Percentiles rank a stretch among this genome's conserved stretches.
These are phyloP conservation scores for Chrysolina haemoptera DNA, from an alignment of 2,888 invertebrate species.

Conservation along the genomic window DNA sequence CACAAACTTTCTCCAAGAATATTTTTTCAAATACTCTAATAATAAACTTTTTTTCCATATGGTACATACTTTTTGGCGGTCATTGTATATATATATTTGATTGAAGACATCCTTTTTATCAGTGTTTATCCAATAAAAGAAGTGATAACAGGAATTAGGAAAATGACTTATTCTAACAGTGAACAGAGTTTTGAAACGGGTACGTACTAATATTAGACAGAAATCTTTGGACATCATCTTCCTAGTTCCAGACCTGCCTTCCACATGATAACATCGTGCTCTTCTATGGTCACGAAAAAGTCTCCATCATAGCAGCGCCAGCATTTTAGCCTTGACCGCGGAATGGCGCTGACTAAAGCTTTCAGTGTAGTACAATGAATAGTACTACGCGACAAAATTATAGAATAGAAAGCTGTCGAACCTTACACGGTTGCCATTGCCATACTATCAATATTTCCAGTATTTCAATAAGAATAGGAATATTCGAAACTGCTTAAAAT, in stretches of 20 bases:
- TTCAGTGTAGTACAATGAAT: conserved; percentile 6
- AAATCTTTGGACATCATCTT: neutral
- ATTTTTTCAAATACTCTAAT: no score
- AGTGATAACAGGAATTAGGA: no score
- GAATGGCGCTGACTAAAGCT: conserved; percentile 4
- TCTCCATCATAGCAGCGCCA: conserved; percentile 40
- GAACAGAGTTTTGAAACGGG: no score
- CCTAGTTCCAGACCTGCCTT: conserved; percentile 2
- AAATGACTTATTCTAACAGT: no score
- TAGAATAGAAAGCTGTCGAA: conserved; percentile 17
- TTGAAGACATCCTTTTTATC: no score
- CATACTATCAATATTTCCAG: neutral
- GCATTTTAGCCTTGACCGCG: conserved; percentile 50
- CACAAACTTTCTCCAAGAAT: no score
- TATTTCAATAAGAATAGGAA: no score
- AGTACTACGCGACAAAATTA: conserved; percentile 8
- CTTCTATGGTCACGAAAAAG: conserved; percentile 37
- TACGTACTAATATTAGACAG: neutral
- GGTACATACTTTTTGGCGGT: no score
- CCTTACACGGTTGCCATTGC: conserved; percentile 8
- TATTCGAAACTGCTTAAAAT: no score
- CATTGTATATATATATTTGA: no score
- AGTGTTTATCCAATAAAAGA: no score
- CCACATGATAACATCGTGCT: neutral
- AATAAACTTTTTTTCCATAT: no score